A percentile compares a stretch with the other conserved stretches of the same genome.
Conservation (phyloP, 1,140 invertebrate genomes). For the Liolophura sinensis region DNA sequence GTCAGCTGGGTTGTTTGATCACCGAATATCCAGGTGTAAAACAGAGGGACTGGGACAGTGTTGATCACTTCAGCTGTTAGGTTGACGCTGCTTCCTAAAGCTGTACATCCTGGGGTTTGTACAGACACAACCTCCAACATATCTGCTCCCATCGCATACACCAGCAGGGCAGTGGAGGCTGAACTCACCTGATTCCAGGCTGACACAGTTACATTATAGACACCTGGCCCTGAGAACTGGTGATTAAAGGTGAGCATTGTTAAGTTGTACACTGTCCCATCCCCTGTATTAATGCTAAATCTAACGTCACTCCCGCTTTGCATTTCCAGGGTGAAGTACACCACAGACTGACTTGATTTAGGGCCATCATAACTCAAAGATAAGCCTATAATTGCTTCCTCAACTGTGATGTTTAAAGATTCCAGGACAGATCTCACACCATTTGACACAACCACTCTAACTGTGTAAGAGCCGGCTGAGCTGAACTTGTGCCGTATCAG, state of each 20-base stretch:
- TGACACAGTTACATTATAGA: slow-evolving; percentile 8
- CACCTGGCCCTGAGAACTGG: not conserved
- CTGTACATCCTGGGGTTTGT: slow-evolving; percentile 27
- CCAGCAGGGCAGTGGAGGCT: not conserved
- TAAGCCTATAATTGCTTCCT: slow-evolving; percentile 17
- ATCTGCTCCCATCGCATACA: slow-evolving; percentile 16
- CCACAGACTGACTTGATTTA: slow-evolving; percentile 9
- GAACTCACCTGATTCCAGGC: slow-evolving; percentile 17
- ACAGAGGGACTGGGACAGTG: slow-evolving; percentile 4
- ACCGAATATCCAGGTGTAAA: slow-evolving; percentile 20
- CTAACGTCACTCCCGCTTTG: not conserved
- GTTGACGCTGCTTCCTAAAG: slow-evolving; percentile 18
- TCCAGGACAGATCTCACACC: not conserved
- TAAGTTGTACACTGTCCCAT: not conserved
- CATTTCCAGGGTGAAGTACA: slow-evolving; percentile 3
- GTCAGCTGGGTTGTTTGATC: slow-evolving; percentile 12
- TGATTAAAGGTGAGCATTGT: not conserved
- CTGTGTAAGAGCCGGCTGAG: slow-evolving; percentile 3
- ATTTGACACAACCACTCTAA: slow-evolving; percentile 9
- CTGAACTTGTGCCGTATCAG: slow-evolving; percentile 8
- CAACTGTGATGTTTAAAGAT: slow-evolving; percentile 10
- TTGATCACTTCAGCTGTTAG: slow-evolving; percentile 14
- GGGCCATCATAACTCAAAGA: slow-evolving; percentile 2
- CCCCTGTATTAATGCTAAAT: not conserved
- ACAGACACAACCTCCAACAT: slow-evolving; percentile 16